These are phyloP conservation scores for Dendrolimus houi DNA, from an alignment of 2,888 invertebrate genomes.

Conservation along the genomic window DNA sequence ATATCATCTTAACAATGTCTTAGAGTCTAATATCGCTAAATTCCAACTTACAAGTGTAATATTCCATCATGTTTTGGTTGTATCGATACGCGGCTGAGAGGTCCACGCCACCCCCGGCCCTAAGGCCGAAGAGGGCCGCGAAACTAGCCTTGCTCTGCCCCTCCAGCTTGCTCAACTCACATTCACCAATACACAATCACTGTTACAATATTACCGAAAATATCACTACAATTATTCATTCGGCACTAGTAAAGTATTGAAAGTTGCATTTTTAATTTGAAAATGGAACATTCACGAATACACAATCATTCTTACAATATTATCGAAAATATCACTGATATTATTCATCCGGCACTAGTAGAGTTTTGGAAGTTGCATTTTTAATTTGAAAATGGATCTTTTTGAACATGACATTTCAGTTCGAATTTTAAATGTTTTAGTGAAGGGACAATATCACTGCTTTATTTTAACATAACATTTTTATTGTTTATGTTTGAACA, in stretches of 20 bases:
- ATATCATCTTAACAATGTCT: too few species aligned
- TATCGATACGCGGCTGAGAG: conserved; percentile 95
- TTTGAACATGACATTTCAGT: too few species aligned
- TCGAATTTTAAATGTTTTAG: too few species aligned
- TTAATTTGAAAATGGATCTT: background rate
- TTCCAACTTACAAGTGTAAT: conserved; percentile 92
- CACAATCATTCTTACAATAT: too few species aligned
- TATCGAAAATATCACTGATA: too few species aligned
- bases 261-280: background rate
- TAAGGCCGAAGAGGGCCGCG: conserved; percentile 79
- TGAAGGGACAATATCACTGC: too few species aligned
- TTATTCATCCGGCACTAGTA: too few species aligned
- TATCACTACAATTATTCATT: background rate
- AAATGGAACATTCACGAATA: background rate
- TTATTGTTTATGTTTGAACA: too few species aligned
- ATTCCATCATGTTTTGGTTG: conserved; percentile 99
- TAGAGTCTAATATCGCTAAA: too few species aligned
- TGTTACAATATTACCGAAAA: background rate
- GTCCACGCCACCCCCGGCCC: conserved; percentile 87
- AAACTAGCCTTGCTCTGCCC: conserved; percentile 79
- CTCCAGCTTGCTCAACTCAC: conserved; percentile 76
- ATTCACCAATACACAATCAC: conserved; percentile 5
- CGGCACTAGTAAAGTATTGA: background rate
- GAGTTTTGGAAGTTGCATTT: background rate
- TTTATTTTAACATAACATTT: too few species aligned